Evolutionary conservation across 1,140 invertebrate species (phyloP).

Genomic region (Coptotermes formosanus): DNA sequence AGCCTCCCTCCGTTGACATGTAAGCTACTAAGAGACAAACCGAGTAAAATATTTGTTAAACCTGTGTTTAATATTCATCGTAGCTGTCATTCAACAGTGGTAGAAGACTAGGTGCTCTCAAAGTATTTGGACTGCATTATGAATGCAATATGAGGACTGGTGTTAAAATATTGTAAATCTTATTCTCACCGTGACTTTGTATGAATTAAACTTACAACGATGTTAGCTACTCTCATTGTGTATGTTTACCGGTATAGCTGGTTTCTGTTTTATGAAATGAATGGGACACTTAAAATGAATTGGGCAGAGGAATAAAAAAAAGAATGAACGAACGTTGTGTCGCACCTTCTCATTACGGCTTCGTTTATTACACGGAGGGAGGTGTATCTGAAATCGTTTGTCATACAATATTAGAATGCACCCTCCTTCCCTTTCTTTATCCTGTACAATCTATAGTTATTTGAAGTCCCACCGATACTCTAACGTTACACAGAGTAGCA

Average conservation of each 20-base stretch:
- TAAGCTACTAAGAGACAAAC: no score
- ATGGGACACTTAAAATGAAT: conserved; percentile 10
- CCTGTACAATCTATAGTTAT: background rate
- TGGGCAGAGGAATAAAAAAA: background rate
- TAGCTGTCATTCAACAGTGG: background rate
- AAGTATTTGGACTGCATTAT: background rate
- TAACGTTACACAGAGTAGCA: background rate
- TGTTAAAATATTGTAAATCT: conserved; percentile 5
- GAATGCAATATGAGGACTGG: background rate
- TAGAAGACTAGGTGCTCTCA: background rate
- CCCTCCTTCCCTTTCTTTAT: background rate
- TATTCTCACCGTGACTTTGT: background rate
- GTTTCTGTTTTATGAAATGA: conserved; percentile 14
- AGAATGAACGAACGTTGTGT: background rate
- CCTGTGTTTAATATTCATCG: background rate
- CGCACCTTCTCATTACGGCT: background rate
- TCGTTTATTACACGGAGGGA: background rate
- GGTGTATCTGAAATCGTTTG: background rate
- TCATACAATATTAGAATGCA: background rate
- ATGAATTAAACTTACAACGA: background rate
- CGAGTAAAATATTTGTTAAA: no score
- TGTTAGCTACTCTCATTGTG: background rate
- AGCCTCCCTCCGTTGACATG: no score
- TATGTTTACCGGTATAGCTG: background rate
- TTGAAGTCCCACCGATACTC: background rate